A percentile compares a stretch with the other conserved stretches of the same genome.
Conservation (phyloP, 2,113 vertebrate genomes). For the Sturnira hondurensis region DNA sequence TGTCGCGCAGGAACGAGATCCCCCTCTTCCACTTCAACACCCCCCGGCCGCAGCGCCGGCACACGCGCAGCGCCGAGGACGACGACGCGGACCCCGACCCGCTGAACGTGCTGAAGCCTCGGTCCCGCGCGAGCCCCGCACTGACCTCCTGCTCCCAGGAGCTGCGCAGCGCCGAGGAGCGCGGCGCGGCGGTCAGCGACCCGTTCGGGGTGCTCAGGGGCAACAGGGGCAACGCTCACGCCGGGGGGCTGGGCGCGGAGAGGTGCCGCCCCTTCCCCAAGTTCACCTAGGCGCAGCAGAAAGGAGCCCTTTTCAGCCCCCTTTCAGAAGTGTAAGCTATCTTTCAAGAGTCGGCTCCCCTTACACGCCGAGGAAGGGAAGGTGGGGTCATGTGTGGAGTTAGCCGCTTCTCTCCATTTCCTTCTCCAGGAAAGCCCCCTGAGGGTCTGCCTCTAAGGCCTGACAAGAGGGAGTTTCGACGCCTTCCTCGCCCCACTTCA, state of each 20-base stretch:
- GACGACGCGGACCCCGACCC: slow-evolving; percentile 46
- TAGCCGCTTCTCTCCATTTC: neutral
- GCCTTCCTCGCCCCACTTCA: neutral
- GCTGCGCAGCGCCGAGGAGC: slow-evolving; percentile 55
- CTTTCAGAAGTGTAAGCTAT: neutral
- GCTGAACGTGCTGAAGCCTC: slow-evolving; percentile 43
- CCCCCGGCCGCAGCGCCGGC: slow-evolving; percentile 75
- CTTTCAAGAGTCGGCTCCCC: rapidly evolving
- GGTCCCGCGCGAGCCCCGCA: slow-evolving; percentile 12
- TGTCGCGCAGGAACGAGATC: slow-evolving; percentile 88
- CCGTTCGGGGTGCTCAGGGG: slow-evolving; percentile 48
- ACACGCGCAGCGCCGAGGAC: slow-evolving; percentile 82
- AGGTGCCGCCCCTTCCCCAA: slow-evolving; percentile 27
- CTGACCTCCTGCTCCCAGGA: slow-evolving; percentile 61
- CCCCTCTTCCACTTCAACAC: slow-evolving; percentile 88
- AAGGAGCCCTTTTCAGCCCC: rapidly evolving
- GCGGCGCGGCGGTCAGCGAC: slow-evolving; percentile 34
- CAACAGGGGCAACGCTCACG: neutral
- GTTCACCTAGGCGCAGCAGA: neutral
- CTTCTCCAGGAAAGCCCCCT: slow-evolving; percentile 81
- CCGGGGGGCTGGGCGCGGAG: rapidly evolving
- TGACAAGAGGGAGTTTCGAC: neutral
- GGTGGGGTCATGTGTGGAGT: neutral
- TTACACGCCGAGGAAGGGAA: neutral
- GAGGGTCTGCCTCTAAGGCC: slow-evolving; percentile 66